Evolutionary conservation across 2,888 invertebrate genomes (phyloP), one percentile per base, ranked within the genome.

Genomic region (Drosophila demipolita): DNA sequence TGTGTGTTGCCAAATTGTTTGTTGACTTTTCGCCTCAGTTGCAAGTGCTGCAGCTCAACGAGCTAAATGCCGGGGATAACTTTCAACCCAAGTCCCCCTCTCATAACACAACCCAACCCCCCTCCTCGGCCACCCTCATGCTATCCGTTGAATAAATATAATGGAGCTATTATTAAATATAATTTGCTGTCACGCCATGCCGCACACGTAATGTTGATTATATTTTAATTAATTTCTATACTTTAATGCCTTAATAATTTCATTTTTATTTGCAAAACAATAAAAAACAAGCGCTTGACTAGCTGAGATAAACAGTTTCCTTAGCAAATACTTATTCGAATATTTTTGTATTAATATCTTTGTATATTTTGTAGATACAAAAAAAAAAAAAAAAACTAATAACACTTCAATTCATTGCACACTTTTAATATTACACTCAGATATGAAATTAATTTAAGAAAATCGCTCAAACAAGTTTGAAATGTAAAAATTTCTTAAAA

Each of bases 191-290:
- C 90, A 91, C 91, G 90, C 90, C 87, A 91, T 90, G 78, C 78
- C 80, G 84, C 84, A 81, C 91, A 86, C 88, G 80, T 78, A 91
- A 90, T 88, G 90, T 83, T 89, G 90, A 91, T 91, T 90, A 86
- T 85, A 88, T 87, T 89, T 85, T 83, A 90, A 91, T 90, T 91
- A 90, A 91, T 89, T 90, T 91, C 68, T 73, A 68, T 66, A 80
- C 88, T 89, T 91, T 91, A 91, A 91, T 90, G 90, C 82, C 83
- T 90, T 91, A 90, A 91, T 90, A 89, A 91, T 90, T 90, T 68
- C 62, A 74, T 70, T 75, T 75, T 70, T 67, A 50, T 54, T 45
- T 45, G 45, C 45, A 45, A 20, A 45, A 45, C 40, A 55, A 42
- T n/a, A 17, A 12, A 15, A 11, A 6, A 7, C 33, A 20, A 48